Evolutionary conservation across 2,888 invertebrate genomes (phyloP).

Genomic region (Drosophila demipolita): DNA sequence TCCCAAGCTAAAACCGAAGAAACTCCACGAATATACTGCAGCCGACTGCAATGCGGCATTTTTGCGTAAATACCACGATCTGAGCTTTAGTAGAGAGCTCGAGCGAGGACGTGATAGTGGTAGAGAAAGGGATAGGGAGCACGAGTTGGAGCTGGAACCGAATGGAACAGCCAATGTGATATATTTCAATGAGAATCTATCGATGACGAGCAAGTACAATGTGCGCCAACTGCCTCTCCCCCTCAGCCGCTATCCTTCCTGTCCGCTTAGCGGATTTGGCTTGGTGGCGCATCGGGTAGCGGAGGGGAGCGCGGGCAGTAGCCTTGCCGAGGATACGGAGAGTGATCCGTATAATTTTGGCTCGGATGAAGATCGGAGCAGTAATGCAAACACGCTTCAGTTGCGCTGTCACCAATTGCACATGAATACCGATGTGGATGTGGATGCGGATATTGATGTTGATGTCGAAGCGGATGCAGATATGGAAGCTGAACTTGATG

Average conservation of each 20-base stretch:
- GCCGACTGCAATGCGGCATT: conserved; percentile 82
- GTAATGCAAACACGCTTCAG: conserved; percentile 62
- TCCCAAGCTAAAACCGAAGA: conserved; percentile 78
- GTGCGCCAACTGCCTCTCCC: conserved; percentile 75
- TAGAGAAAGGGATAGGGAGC: conserved; percentile 19
- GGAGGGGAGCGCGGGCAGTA: conserved; percentile 61
- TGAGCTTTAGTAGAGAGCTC: conserved; percentile 57
- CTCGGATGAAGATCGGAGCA: conserved; percentile 80
- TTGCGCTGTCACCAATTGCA: conserved; percentile 41
- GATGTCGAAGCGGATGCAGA: conserved; percentile 36
- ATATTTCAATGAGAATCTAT: conserved; percentile 85
- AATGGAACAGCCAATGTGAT: conserved; percentile 74
- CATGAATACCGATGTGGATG: conserved; percentile 8
- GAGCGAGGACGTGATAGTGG: conserved; percentile 32
- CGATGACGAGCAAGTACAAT: conserved; percentile 84
- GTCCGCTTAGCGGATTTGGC: conserved; percentile 73
- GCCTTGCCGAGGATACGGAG: conserved; percentile 73
- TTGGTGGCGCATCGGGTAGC: conserved; percentile 34
- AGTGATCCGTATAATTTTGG: conserved; percentile 82
- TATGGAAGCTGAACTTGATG: conserved; percentile 25
- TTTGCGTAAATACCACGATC: conserved; percentile 83
- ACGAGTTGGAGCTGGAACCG: conserved; percentile 16
- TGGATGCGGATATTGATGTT: conserved; percentile 11
- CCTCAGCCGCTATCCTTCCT: conserved; percentile 66
- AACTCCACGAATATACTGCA: conserved; percentile 83